phyloP scores from a whole-genome alignment of 2,888 invertebrate genomes.

The Acanthosepion pharaonis region DNA sequence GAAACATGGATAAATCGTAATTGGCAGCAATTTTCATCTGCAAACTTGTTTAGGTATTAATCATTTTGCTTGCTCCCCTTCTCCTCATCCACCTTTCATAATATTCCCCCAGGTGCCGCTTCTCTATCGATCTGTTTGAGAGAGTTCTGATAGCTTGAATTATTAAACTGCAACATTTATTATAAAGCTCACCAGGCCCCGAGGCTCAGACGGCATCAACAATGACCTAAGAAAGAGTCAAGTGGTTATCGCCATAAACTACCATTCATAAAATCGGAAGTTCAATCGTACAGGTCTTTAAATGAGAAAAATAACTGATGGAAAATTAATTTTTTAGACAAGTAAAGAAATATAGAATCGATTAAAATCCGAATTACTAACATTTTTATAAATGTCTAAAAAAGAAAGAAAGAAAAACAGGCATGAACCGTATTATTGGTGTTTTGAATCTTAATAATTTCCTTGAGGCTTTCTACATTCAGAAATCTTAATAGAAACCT shows the following conservation, averaged over 20 bases:
- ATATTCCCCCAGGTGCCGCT: neutral
- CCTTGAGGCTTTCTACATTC: no score
- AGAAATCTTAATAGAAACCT: no score
- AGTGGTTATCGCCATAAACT: neutral
- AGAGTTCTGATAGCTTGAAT: neutral
- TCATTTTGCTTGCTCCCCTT: neutral
- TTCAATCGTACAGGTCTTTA: neutral
- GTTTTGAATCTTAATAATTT: no score
- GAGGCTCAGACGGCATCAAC: neutral
- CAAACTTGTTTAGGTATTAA: neutral
- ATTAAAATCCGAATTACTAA: no score
- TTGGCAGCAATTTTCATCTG: neutral
- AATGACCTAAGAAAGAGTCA: neutral
- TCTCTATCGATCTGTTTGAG: neutral
- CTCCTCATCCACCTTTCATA: neutral
- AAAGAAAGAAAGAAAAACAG: no score
- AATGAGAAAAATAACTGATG: no score
- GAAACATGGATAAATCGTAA: neutral
- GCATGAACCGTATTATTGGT: no score
- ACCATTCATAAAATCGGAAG: neutral
- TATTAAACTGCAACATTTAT: neutral
- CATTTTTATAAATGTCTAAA: no score
- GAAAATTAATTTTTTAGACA: no score
- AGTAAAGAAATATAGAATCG: no score
- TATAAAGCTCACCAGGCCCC: neutral